phyloP scores from a whole-genome alignment of 2,888 invertebrate genomes.

The Sinelater perroti region DNA sequence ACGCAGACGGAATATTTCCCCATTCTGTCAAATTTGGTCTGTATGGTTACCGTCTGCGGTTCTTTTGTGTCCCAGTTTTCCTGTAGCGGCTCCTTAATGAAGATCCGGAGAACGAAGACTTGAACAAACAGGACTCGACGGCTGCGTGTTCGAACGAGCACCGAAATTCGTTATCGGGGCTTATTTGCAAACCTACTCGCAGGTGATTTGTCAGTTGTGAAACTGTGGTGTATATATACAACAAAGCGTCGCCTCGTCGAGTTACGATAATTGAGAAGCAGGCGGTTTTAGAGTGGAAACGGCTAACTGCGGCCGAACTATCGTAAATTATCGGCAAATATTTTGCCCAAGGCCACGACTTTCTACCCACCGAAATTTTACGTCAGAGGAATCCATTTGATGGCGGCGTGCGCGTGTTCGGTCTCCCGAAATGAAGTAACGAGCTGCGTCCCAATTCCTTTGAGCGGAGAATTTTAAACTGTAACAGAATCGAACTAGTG shows the following conservation, averaged over 20 bases:
- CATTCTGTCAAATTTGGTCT: too few species aligned
- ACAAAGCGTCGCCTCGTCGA: too few species aligned
- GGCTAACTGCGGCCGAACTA: constrained; percentile 10
- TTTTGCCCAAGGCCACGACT: constrained; percentile 26
- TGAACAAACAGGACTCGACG: not conserved
- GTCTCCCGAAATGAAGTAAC: constrained; percentile 17
- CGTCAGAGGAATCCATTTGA: constrained; percentile 19
- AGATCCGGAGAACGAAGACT: too few species aligned
- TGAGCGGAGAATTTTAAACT: constrained; percentile 7
- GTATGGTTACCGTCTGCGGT: too few species aligned
- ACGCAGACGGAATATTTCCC: too few species aligned
- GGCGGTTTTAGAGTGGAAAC: not conserved
- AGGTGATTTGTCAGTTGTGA: too few species aligned
- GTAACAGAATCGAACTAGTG: not conserved
- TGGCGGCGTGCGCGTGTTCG: constrained; percentile 8
- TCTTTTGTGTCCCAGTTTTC: too few species aligned
- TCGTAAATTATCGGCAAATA: constrained; percentile 24
- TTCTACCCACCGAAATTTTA: constrained; percentile 29
- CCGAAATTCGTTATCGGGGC: not conserved
- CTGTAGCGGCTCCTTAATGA: too few species aligned
- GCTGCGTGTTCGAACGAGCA: not conserved
- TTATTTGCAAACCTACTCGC: constrained; percentile 8
- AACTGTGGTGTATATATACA: too few species aligned
- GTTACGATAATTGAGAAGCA: not conserved
- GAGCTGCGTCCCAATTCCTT: constrained; percentile 7